These are phyloP conservation scores for Xestia rhomboidea DNA, from an alignment of 2,888 invertebrate genomes.

Conservation along the genomic window DNA sequence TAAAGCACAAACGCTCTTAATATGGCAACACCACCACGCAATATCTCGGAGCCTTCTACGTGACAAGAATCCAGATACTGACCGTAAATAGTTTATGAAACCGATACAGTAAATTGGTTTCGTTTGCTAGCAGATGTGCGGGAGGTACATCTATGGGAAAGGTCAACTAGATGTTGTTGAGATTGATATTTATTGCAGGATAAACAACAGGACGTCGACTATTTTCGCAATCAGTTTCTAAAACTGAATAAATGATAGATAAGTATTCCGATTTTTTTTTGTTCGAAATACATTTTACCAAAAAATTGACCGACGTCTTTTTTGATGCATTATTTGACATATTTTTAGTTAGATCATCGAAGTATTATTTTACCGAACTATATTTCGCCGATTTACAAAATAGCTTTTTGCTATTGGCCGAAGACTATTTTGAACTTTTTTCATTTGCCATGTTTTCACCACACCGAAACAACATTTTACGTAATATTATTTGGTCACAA, in stretches of 20 bases:
- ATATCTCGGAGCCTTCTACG: constrained; percentile 62
- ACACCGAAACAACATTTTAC: too few species aligned
- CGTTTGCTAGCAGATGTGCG: constrained; percentile 67
- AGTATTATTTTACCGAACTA: too few species aligned
- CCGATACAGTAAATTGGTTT: constrained; percentile 73
- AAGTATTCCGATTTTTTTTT: too few species aligned
- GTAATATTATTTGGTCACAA: too few species aligned
- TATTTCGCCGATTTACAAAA: too few species aligned
- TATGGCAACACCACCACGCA: constrained; percentile 62
- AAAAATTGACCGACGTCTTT: too few species aligned
- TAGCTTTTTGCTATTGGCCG: too few species aligned
- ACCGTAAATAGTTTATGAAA: constrained; percentile 71
- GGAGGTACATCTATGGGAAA: constrained; percentile 14
- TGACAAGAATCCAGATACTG: constrained; percentile 64
- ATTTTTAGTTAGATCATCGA: too few species aligned
- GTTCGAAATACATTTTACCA: too few species aligned
- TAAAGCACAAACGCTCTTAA: constrained; percentile 51
- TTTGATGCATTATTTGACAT: too few species aligned
- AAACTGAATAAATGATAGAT: not conserved
- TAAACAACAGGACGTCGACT: not conserved
- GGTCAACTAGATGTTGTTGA: constrained; percentile 22
- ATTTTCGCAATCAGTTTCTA: not conserved
- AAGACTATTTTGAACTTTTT: too few species aligned
- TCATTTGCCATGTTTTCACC: too few species aligned
- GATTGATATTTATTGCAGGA: constrained; percentile 6